Conservation (phyloP, 2,113 vertebrate genomes). For the Cinclus cinclus region DNA sequence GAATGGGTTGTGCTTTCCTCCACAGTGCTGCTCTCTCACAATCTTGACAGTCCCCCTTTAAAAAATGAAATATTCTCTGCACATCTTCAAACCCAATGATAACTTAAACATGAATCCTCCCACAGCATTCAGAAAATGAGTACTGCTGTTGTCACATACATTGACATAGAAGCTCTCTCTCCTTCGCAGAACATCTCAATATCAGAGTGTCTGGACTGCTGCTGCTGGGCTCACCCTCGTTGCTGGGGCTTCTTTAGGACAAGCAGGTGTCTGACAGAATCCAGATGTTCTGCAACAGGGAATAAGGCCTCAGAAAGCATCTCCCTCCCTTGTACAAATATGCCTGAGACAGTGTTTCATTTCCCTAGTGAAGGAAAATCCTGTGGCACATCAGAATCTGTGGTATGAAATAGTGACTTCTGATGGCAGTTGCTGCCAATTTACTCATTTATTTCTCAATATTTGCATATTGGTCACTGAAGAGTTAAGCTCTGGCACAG, state of each 20-base stretch:
- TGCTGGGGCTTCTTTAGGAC: background rate
- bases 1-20: background rate
- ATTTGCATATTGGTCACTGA: background rate
- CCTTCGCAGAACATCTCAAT: background rate
- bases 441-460: background rate
- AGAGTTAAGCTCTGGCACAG: background rate
- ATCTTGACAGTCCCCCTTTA: background rate
- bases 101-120: background rate
- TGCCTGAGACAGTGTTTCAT: background rate
- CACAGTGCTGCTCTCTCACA: background rate
- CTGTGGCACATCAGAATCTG: accelerated
- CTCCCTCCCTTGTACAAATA: background rate
- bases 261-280: background rate
- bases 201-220: background rate
- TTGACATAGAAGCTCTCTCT: background rate
- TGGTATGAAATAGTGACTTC: background rate
- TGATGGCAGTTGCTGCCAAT: background rate
- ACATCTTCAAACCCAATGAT: accelerated
- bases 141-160: background rate
- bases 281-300: background rate
- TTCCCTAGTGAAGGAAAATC: background rate
- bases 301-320: background rate
- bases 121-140: background rate
- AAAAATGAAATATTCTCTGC: background rate
- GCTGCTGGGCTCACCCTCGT: background rate